A percentile compares a stretch with the other conserved stretches of the same genome.
Conservation (phyloP, 2,888 invertebrate genomes). For the Helicoverpa assulta region DNA sequence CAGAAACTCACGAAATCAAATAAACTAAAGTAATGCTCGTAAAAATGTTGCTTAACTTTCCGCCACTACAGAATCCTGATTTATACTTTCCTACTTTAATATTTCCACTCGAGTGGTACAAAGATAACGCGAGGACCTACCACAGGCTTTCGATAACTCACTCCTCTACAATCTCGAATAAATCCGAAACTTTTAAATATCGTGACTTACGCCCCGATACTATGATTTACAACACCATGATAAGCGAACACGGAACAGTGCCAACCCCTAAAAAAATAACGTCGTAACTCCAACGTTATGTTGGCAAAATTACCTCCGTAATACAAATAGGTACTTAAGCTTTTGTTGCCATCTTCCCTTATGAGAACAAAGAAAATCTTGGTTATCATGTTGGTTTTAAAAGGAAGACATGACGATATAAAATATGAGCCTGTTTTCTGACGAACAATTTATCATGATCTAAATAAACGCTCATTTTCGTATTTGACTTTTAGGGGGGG, state of each 20-base stretch:
- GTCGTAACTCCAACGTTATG: conserved; percentile 52
- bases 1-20: conserved; percentile 58
- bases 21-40: conserved; percentile 61
- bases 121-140: conserved; percentile 60
- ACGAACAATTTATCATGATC: conserved; percentile 17
- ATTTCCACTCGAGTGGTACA: conserved; percentile 63
- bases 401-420: conserved; percentile 20
- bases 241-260: conserved; percentile 62
- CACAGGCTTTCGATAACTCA: conserved; percentile 45
- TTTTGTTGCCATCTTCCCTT: conserved; percentile 41
- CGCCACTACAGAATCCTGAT: conserved; percentile 65
- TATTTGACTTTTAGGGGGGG: not conserved
- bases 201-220: conserved; percentile 47
- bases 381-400: conserved; percentile 26
- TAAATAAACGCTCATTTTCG: conserved; percentile 6
- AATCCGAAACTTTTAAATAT: conserved; percentile 16
- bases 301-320: conserved; percentile 52
- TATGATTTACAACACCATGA: conserved; percentile 53
- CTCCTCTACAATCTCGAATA: conserved; percentile 26
- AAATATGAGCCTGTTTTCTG: conserved; percentile 16
- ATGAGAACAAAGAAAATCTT: conserved; percentile 44
- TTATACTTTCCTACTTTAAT: conserved; percentile 69
- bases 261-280: conserved; percentile 58
- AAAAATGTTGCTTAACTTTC: conserved; percentile 69
- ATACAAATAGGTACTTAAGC: conserved; percentile 51